Conservation (phyloP, 2,888 invertebrate species). For the Globia sparganii region DNA sequence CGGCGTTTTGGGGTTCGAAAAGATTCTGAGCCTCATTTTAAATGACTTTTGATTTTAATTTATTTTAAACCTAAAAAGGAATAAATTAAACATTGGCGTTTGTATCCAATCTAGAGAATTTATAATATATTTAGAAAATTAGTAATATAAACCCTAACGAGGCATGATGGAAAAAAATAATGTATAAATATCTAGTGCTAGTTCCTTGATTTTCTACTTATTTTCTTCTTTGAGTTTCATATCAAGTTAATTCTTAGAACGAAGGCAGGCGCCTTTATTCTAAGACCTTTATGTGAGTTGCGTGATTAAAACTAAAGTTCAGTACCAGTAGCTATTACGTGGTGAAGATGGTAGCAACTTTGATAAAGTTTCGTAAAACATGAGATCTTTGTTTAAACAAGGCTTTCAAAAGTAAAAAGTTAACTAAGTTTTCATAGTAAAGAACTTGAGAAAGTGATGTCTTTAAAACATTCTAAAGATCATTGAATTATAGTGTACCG, state of each 20-base stretch:
- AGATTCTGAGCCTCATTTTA: background rate
- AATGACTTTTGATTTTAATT: background rate
- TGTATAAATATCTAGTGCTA: background rate
- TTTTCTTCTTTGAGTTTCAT: constrained; percentile 1
- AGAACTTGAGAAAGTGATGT: background rate
- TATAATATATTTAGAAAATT: background rate
- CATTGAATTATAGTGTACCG: background rate
- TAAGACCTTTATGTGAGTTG: constrained; percentile 16
- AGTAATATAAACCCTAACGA: background rate
- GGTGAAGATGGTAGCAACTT: constrained; percentile 16
- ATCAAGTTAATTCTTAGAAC: constrained; percentile 17
- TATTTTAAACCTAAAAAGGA: background rate
- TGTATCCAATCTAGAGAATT: background rate
- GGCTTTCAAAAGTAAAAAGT: background rate
- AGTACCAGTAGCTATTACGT: constrained; percentile 11
- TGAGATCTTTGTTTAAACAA: constrained; percentile 38
- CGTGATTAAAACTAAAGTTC: constrained; percentile 33
- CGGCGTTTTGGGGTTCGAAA: background rate
- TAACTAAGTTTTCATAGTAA: background rate
- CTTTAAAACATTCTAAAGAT: background rate
- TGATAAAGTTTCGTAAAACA: constrained; percentile 26
- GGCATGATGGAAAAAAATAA: background rate
- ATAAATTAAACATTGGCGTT: background rate
- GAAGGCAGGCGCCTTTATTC: background rate
- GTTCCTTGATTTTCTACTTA: constrained; percentile 8